Evolutionary conservation across 2,113 vertebrate genomes (phyloP), one percentile per base, ranked within the genome.

Genomic region (Aegotheles bennettii): DNA sequence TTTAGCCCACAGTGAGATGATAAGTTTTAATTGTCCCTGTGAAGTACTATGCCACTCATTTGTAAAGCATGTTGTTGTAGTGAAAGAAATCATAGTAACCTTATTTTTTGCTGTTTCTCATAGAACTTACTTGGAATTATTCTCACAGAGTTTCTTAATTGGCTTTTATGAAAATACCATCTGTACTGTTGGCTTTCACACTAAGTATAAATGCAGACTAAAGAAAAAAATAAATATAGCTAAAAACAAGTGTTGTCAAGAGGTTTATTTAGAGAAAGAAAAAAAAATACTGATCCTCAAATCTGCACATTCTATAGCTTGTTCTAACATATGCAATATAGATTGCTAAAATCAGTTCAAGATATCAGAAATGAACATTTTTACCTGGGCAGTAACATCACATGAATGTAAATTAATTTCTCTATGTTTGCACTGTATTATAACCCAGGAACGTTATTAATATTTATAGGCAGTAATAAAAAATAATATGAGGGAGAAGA

Each of bases 401-500:
- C n/a, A 67, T 33, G 12, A 85, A 54, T 47, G 11, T 24, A 45
- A 25, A 9, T 50, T 14, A 71, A 73, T 91, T 75, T 85, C 38
- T 74, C 53, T 56, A 3, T 45, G 33, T 65, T 83, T 80, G 24
- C n/a, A 33, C 28, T 89, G 35, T 89, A 70, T 90, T 75, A 45
- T 80, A 89, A 76, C 48, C 36, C 33, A 77, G 53, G 68, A 82
- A 76, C 3, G 1, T 68, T 28, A 67, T 92, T 96, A 82, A 94
- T 92, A 91, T 95, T 95, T 51, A 63, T n/a, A 74, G n/a, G 36
- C 59, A 93, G 53, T 73, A 93, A 87, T 89, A 9, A 69, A 87
- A 88, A 36, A 54, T 38, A 75, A 28, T 18, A 15, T 29, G 16
- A 21, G 3, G 6, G 11, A 16, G 28, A 10, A 38, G 2, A 1